Evolutionary conservation across 2,797 vertebrate species (phyloP).

Genomic region (Artibeus jamaicensis): DNA sequence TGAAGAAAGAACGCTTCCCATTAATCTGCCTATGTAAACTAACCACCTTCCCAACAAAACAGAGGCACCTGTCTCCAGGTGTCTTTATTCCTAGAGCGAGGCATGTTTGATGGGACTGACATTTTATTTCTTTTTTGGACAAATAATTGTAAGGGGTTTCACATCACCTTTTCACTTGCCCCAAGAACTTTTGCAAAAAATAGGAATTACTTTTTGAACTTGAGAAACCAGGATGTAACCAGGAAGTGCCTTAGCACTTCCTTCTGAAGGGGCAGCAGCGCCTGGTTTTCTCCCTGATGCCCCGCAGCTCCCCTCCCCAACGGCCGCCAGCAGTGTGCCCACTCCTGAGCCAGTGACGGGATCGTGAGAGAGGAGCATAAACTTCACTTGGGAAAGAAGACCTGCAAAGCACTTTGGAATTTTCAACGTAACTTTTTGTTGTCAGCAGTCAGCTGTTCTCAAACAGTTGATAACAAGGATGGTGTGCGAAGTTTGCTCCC

Average conservation of each 20-base stretch:
- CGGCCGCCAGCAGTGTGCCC: not conserved
- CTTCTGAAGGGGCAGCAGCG: not conserved
- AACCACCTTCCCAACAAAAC: not conserved
- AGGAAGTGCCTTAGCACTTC: not conserved
- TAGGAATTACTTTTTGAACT: slow-evolving; percentile 1
- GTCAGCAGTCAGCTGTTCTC: not conserved
- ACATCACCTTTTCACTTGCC: not conserved
- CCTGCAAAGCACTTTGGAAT: not conserved
- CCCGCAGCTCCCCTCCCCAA: not conserved
- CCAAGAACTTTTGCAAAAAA: not conserved
- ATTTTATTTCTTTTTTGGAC: not conserved
- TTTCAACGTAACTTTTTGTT: not conserved
- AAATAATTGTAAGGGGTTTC: not conserved
- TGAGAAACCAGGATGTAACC: not conserved
- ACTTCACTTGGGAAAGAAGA: slow-evolving; percentile 23
- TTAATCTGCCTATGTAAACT: not conserved
- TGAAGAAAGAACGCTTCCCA: not conserved
- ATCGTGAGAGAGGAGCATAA: not conserved
- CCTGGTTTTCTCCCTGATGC: not conserved
- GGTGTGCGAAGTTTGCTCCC: not conserved
- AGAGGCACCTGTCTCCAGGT: not conserved
- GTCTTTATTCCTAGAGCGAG: not conserved
- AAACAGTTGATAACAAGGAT: not conserved
- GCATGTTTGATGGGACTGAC: not conserved
- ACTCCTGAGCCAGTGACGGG: not conserved